phyloP scores from a whole-genome alignment of 2,888 invertebrate species.

The Melipona bicolor region DNA sequence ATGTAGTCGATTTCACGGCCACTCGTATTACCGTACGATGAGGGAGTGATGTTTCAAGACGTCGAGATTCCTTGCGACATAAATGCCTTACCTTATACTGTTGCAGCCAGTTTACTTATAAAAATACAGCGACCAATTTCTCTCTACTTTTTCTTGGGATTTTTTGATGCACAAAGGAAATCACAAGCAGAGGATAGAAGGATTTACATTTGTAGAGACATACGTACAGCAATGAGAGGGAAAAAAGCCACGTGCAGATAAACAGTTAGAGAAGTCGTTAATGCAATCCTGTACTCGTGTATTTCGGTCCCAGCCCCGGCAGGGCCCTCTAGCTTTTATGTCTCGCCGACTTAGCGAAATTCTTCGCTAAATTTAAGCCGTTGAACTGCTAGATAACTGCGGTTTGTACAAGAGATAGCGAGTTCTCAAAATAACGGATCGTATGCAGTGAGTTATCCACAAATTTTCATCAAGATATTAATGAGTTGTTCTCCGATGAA shows the following conservation, averaged over 20 bases:
- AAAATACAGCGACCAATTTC: constrained; percentile 3
- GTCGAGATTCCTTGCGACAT: constrained; percentile 38
- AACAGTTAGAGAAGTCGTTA: constrained; percentile 44
- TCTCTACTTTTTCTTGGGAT: background rate
- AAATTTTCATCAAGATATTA: background rate
- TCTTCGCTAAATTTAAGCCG: constrained; percentile 64
- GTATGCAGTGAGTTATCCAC: constrained; percentile 9
- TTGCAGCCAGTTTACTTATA: constrained; percentile 18
- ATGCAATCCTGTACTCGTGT: constrained; percentile 31
- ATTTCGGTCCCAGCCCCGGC: constrained; percentile 57
- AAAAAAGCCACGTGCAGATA: constrained; percentile 12
- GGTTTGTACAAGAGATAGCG: constrained; percentile 36
- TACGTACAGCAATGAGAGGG: background rate
- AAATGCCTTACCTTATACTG: constrained; percentile 1
- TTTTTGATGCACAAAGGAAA: background rate
- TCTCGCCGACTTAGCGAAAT: constrained; percentile 56
- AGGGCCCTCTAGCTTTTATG: constrained; percentile 41
- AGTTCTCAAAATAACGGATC: constrained; percentile 40
- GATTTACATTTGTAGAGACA: constrained; percentile 49
- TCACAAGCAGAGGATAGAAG: too few species aligned
- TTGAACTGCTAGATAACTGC: constrained; percentile 45
- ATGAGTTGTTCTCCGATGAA: background rate
- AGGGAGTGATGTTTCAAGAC: constrained; percentile 25
- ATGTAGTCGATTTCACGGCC: constrained; percentile 63
- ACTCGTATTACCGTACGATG: constrained; percentile 12